Conservation (phyloP, 1,140 invertebrate species). For the Aphis gossypii region DNA sequence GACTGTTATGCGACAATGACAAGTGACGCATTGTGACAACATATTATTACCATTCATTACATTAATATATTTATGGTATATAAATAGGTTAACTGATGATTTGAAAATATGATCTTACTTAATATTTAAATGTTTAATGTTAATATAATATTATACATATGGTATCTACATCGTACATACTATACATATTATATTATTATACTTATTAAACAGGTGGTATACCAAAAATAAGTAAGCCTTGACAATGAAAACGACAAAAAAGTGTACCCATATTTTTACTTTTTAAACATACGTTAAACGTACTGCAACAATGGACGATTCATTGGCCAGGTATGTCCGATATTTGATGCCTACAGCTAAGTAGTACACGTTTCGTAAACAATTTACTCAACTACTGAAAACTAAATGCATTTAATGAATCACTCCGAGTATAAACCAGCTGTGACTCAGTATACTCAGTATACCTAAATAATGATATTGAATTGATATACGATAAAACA, state of each 20-base stretch:
- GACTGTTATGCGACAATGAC: not conserved
- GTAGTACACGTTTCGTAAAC: not conserved
- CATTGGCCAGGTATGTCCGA: not conserved
- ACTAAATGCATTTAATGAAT: conserved; percentile 16
- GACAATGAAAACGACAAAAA: not conserved
- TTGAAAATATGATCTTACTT: not conserved
- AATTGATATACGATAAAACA: not conserved
- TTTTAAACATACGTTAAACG: not conserved
- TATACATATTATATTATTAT: not conserved
- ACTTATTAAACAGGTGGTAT: not conserved
- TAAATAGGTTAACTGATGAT: not conserved
- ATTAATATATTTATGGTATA: not conserved
- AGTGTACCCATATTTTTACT: not conserved
- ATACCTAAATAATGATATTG: not conserved
- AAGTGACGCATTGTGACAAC: not conserved
- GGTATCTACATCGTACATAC: not conserved
- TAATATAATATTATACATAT: not conserved
- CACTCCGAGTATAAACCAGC: not conserved
- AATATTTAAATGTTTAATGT: not conserved
- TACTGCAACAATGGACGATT: not conserved
- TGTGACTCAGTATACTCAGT: not conserved
- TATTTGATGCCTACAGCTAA: not conserved
- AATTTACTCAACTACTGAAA: not conserved
- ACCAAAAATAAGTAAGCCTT: not conserved
- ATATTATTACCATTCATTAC: not conserved